A percentile compares a stretch with the other conserved stretches of the same genome.
phyloP scores from a whole-genome alignment of 2,888 invertebrate species.

The Drosophila cognata region DNA sequence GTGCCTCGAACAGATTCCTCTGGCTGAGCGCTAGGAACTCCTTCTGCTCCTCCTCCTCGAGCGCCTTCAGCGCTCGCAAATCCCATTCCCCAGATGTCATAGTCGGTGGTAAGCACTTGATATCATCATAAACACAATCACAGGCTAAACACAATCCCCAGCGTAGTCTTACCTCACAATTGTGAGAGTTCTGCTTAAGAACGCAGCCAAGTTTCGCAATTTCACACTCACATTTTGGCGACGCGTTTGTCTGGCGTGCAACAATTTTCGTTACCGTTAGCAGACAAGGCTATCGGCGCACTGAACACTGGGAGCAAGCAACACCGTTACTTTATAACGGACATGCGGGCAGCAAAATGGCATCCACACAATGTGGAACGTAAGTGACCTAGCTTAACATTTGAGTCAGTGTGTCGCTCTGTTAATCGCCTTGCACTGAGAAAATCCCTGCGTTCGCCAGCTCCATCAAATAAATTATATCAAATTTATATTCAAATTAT shows the following conservation, averaged over 20 bases:
- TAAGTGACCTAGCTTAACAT: conserved; percentile 78
- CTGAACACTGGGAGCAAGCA: conserved; percentile 54
- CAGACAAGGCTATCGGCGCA: conserved; percentile 67
- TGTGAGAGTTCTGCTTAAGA: conserved; percentile 1
- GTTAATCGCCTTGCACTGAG: conserved; percentile 37
- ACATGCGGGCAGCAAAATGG: conserved; percentile 26
- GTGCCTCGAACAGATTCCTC: conserved; percentile 80
- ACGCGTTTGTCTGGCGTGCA: conserved; percentile 9
- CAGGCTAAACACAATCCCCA: background rate
- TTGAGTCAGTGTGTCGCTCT: conserved; percentile 53
- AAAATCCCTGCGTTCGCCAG: background rate
- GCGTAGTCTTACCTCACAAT: background rate
- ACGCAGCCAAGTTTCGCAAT: conserved; percentile 23
- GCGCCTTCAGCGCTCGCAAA: conserved; percentile 84
- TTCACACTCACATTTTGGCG: conserved; percentile 41
- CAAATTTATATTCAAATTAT: background rate
- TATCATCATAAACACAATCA: conserved; percentile 15
- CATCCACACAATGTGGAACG: conserved; percentile 64
- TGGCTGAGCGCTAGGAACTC: conserved; percentile 83
- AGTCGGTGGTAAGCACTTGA: conserved; percentile 24
- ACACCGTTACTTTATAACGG: conserved; percentile 70
- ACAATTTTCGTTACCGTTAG: conserved; percentile 55
- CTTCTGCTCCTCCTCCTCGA: conserved; percentile 84
- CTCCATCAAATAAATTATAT: background rate
- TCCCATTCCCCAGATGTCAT: conserved; percentile 85